These are phyloP conservation scores for Cataglyphis livida DNA, from an alignment of 2,888 invertebrate species.

Conservation along the genomic window DNA sequence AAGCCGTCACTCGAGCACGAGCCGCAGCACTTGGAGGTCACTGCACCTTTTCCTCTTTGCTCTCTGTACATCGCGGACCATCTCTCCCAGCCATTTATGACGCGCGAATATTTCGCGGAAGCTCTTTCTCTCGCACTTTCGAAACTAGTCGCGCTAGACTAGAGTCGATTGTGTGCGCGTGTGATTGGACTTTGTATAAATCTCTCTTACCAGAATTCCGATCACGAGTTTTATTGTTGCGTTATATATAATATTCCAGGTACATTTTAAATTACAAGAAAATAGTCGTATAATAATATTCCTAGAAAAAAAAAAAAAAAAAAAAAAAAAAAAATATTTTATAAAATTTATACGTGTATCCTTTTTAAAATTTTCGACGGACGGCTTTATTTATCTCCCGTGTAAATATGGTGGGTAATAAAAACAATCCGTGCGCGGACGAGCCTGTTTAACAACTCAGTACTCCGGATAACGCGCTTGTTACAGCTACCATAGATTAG, in stretches of 20 bases:
- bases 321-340: too few species aligned
- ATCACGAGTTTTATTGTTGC: background rate
- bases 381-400: background rate
- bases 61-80: constrained; percentile 60
- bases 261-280: background rate
- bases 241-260: background rate
- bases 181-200: constrained; percentile 14
- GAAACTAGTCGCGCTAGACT: background rate
- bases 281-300: background rate
- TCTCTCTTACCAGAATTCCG: background rate
- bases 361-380: background rate
- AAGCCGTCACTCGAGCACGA: constrained; percentile 76
- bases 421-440: background rate
- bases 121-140: constrained; percentile 31
- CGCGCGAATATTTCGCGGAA: constrained; percentile 38
- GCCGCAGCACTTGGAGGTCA: constrained; percentile 77
- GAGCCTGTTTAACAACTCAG: constrained; percentile 50
- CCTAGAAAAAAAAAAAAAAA: background rate
- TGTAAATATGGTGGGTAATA: constrained; percentile 8
- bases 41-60: constrained; percentile 79
- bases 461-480: constrained; percentile 46
- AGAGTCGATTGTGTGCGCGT: background rate
- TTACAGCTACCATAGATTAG: constrained; percentile 65
- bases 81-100: constrained; percentile 58
- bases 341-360: background rate